These are phyloP conservation scores for Zygaena filipendulae DNA, from an alignment of 2,888 invertebrate genomes.

Conservation along the genomic window DNA sequence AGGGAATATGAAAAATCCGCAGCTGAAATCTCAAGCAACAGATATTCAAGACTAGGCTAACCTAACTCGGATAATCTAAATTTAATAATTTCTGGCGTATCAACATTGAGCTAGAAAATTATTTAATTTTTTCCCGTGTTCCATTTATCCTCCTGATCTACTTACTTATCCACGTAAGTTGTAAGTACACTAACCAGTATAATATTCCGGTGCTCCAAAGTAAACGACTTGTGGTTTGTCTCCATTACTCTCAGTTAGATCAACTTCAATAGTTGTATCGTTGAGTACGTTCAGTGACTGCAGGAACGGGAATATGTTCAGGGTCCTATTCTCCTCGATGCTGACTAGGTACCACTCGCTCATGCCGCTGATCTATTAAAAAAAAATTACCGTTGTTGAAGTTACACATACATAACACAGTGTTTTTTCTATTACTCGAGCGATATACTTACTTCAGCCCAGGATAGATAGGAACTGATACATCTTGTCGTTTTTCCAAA, in stretches of 20 bases:
- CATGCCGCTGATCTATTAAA: constrained; percentile 70
- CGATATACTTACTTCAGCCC: constrained; percentile 69
- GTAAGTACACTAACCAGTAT: constrained; percentile 72
- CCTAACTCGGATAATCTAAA: too few relatives aligned
- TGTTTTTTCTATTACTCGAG: constrained; percentile 5
- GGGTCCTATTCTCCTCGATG: constrained; percentile 51
- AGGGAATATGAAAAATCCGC: too few relatives aligned
- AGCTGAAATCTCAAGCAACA: too few relatives aligned
- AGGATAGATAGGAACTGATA: constrained; percentile 78
- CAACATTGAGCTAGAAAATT: too few relatives aligned
- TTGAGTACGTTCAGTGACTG: constrained; percentile 41
- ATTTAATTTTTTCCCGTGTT: too few relatives aligned
- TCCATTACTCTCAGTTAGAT: constrained; percentile 48
- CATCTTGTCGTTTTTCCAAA: constrained; percentile 93
- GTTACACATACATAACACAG: not conserved
- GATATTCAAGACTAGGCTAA: too few relatives aligned
- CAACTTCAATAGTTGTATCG: constrained; percentile 58
- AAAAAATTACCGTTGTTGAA: not conserved
- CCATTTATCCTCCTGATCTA: too few relatives aligned
- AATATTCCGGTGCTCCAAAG: constrained; percentile 79
- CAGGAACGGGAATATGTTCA: constrained; percentile 35
- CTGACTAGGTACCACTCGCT: constrained; percentile 73
- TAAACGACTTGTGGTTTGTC: constrained; percentile 69
- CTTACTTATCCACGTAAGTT: too few relatives aligned
- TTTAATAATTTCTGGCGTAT: too few relatives aligned